Evolutionary conservation across 2,888 invertebrate species (phyloP), one percentile per base, ranked within the genome.

Genomic region (Athalia circularis): DNA sequence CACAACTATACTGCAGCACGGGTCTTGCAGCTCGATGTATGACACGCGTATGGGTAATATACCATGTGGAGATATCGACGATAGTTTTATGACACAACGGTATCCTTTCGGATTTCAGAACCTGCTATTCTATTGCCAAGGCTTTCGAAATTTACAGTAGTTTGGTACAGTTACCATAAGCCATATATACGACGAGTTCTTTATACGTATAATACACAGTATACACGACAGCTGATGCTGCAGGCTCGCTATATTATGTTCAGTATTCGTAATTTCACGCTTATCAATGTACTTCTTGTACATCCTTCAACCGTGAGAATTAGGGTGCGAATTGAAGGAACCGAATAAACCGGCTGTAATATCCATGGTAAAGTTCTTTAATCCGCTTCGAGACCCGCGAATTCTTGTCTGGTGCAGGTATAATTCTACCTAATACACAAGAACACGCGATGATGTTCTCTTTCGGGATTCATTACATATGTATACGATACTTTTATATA

Each of bases 141-240:
- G 8, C 57, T 72, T 15, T 59, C 72, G 72, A 59, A 59, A 59
- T 72, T 72, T 72, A 72, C 72, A 72, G 29, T 29, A 29, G 72
- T 72, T 59, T 59, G 72, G 72, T 72, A 72, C 72, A 57, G 72
- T 72, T 59, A 72, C 59, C 29, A 11, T 59, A 59, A 13, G 57
- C 7, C 45, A 9, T 45, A 70, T 54, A 57, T 57, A 45, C 7
- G 29, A 29, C 2, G 2, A 29, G 29, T 29, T 29, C 29, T 29
- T 29, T 29, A 29, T 29, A 29, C 29, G 29, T 29, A 29, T 29
- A 29, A n/a, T 29, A 29, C 29, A 29, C 57, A 54, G n/a, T 68
- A 68, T 29, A 59, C 59, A 4, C 9, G n/a, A 7, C 15, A 52
- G 52, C 52, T 11, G 54, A 11, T 54, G 11, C 7, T 54, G 54